Evolutionary conservation across 2,888 invertebrate species (phyloP).

Genomic region (Scaptomyza cyrtandrae): DNA sequence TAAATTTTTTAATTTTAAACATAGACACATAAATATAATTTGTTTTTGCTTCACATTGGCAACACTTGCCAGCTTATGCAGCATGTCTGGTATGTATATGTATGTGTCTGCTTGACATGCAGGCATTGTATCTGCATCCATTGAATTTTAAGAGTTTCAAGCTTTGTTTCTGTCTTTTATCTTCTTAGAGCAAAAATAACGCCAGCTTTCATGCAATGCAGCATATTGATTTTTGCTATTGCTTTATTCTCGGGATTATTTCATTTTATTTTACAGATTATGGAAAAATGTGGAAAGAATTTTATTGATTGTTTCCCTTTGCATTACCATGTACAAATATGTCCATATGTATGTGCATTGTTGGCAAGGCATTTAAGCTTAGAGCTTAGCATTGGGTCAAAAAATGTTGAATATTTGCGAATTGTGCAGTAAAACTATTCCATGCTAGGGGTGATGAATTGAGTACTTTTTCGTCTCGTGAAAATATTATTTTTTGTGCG

Average conservation of each 20-base stretch:
- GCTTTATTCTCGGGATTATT: neutral
- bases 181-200: conserved; percentile 43
- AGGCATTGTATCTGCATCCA: conserved; percentile 44
- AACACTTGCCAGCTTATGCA: conserved; percentile 59
- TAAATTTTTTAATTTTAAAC: conserved; percentile 72
- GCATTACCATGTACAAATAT: conserved; percentile 1
- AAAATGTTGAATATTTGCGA: conserved; percentile 1
- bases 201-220: conserved; percentile 50
- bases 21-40: conserved; percentile 72
- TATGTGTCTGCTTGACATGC: conserved; percentile 48
- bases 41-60: conserved; percentile 60
- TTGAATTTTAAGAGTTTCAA: conserved; percentile 36
- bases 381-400: conserved; percentile 4
- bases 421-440: conserved; percentile 11
- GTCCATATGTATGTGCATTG: conserved; percentile 12
- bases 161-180: conserved; percentile 35
- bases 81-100: conserved; percentile 16
- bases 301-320: conserved; percentile 29
- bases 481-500: neutral
- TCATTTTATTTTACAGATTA: conserved; percentile 31
- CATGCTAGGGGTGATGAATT: neutral
- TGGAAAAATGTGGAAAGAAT: conserved; percentile 21
- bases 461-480: too few species aligned
- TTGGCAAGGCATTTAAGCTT: neutral
- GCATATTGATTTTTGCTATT: conserved; percentile 63